Evolutionary conservation across 2,113 vertebrate species (phyloP), one percentile per base, ranked within the genome.

Genomic region (Pungitius pungitius): DNA sequence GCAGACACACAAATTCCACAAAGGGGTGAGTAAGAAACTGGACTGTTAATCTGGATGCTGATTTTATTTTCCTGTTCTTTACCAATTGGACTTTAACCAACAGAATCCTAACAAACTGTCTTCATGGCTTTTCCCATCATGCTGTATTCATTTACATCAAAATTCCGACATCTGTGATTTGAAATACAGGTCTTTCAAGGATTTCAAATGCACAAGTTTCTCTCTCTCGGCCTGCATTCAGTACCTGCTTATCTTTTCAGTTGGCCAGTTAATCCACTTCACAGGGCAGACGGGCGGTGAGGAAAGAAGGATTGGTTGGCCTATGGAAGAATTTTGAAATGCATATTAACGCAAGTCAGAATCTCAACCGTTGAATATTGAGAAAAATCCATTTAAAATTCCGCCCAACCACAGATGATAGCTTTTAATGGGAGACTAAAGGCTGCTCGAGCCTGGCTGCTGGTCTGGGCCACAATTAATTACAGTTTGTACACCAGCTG

Each of bases 381-480:
- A 58, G 45, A 75, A 76, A 85, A 82, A 75, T 76, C 60, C 77
- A 87, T 90, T 87, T 77, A 79, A 72, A 87, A 87, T 73, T 73
- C 79, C 73, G 56, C 67, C 74, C 77, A 70, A 86, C 64, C 59
- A 67, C 81, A 85, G 85, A 88, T 86, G 83, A 90, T 84, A 70
- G 69, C 69, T 90, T 87, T 91, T 91, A 90, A 92, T 92, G 80
- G 80, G 78, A 81, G 74, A 76, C 71, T 85, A 91, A 92, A 90
- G 63, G 81, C 74, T 83, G 73, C 63, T 69, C 27, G 54, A 87
- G 77, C 72, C 81, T 82, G 82, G 80, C 71, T 89, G 73, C 84
- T 86, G 65, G 85, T 89, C 52, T n/a, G 73, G 86, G 85, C 80
- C 80, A 78, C 51, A 75, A 77, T 84, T 91, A 88, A 92, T 92